These are phyloP conservation scores for Sebastiscus albofasciatus DNA, from an alignment of 2,797 vertebrate genomes.

Conservation along the genomic window DNA sequence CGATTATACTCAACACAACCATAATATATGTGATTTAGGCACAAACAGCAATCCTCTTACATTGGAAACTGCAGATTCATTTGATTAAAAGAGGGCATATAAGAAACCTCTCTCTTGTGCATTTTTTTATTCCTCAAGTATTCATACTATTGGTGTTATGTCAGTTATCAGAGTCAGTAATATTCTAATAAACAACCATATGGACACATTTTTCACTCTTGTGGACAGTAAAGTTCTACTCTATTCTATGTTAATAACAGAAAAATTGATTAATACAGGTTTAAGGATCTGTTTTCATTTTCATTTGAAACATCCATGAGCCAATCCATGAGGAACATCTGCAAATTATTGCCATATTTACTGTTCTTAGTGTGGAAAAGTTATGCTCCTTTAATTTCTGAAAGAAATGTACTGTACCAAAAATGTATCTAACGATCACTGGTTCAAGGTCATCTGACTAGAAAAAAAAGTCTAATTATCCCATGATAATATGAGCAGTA, in stretches of 20 bases:
- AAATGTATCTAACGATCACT: not conserved
- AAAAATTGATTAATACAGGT: not conserved
- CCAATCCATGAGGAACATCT: accelerated
- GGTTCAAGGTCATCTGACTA: not conserved
- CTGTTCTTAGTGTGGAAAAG: not conserved
- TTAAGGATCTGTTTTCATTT: not conserved
- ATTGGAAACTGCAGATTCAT: not conserved
- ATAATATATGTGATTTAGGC: not conserved
- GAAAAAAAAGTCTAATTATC: not conserved
- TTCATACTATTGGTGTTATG: not conserved
- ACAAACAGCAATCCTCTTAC: not conserved
- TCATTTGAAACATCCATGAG: not conserved
- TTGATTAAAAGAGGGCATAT: not conserved
- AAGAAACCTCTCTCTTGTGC: not conserved
- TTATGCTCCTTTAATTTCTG: not conserved
- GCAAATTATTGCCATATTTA: not conserved
- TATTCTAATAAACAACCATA: not conserved
- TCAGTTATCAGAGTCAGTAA: not conserved
- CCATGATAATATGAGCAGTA: not conserved
- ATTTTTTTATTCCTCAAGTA: not conserved
- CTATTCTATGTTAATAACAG: not conserved
- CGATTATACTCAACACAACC: not conserved
- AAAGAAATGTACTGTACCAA: accelerated
- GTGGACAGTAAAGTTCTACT: not conserved
- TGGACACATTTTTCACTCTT: not conserved